Evolutionary conservation across 1,140 invertebrate species (phyloP), one percentile per base, ranked within the genome.

Genomic region (Neotoxoptera formosana): DNA sequence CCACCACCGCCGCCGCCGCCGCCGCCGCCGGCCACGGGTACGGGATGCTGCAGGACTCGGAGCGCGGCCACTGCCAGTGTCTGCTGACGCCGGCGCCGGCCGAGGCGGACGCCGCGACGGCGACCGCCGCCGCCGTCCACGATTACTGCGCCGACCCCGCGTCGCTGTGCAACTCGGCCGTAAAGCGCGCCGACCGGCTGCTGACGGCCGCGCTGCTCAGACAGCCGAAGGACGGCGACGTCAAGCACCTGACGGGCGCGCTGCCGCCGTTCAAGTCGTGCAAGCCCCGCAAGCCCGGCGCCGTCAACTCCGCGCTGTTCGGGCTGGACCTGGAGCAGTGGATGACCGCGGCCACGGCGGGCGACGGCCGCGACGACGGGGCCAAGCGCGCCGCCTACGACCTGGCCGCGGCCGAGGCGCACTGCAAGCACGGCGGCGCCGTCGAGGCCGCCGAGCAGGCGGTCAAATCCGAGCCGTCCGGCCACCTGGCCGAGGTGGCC

Each of bases 361-460:
- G 23, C 53, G 89, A 67, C 53, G 88, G 9, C 17, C 34, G 53
- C 1, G 51, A 90, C 89, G 30, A n/a, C 25, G 48, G 8, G 7
- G 89, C 36, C 53, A 45, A 23, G 48, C 89, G 36, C 3, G 89
- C 89, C 36, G 89, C 48, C 7, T 90, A 90, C 25, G 36, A 90
- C 8, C 89, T 67, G 36, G 89, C 87, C n/a, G 48, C 87, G 20
- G 87, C 89, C 25, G 89, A 90, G 36, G 56, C 89, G 11, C 36
- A 60, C 36, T 90, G 56, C 25, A 90, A 90, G 14, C 25, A 67
- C 36, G 6, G 23, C 23, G 89, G 89, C 0, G 89, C 89, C 53
- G 89, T 90, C 1, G 53, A 90, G 23, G 89, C 89, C 36, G 89
- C 89, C 36, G 89, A 90, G 9, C 17, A 45, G 25, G 89, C 89